Percentiles rank a stretch among this genome's conserved stretches.
These are phyloP conservation scores for Crocuta crocuta DNA, from an alignment of 2,113 vertebrate genomes.

Conservation along the genomic window DNA sequence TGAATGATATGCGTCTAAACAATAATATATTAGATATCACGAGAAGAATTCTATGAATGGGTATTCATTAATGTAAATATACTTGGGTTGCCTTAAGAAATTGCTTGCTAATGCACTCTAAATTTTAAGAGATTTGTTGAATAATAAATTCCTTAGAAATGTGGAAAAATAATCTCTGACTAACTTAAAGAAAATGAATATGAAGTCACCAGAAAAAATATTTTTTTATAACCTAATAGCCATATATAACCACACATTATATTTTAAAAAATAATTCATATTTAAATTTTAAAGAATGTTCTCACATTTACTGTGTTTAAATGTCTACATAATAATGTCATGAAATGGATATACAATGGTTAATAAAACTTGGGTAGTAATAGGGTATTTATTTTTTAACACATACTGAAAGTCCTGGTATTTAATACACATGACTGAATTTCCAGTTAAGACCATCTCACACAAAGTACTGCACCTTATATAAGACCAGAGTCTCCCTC, in stretches of 20 bases:
- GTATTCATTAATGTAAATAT: background rate
- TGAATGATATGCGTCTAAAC: too few species aligned
- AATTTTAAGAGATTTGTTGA: background rate
- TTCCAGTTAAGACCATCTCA: constrained; percentile 15
- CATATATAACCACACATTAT: background rate
- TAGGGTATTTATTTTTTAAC: background rate
- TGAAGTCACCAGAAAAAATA: background rate
- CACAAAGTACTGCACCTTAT: background rate
- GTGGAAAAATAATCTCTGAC: background rate
- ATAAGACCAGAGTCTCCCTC: background rate
- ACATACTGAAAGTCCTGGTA: background rate
- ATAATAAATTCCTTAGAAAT: background rate
- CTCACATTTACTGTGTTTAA: background rate
- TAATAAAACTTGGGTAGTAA: background rate
- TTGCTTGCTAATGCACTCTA: background rate
- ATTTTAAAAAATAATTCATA: background rate
- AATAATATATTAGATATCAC: background rate
- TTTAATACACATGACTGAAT: background rate
- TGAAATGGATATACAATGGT: background rate
- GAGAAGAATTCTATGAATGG: background rate
- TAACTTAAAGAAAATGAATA: background rate
- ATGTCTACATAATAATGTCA: background rate
- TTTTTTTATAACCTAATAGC: background rate
- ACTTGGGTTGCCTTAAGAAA: background rate
- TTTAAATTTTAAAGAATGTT: background rate